Evolutionary conservation across 2,888 invertebrate genomes (phyloP), one percentile per base, ranked within the genome.

Genomic region (Callinectes sapidus): DNA sequence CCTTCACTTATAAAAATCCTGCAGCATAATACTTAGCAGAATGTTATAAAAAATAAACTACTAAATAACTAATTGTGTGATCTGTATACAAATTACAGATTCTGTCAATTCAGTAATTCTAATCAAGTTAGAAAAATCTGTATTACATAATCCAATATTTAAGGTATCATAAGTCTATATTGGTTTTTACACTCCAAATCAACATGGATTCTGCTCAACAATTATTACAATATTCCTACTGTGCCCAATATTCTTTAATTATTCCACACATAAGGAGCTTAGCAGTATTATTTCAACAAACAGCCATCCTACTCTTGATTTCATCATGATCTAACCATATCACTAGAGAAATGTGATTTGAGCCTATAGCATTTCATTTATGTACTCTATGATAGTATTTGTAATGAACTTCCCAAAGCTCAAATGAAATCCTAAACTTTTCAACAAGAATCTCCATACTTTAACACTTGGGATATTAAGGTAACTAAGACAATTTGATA

Each of bases 11-110:
- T 81, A 81, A 81, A 81, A 81, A 35, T 81, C 81, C 81, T 81
- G 81, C 35, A 81, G 14, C 81, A 81, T 81, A 81, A 81, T 35
- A 81, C 35, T 81, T n/a, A 81, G 81, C 81, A 81, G 81, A 35
- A 32, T 35, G 81, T 81, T 81, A 81, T 81, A 81, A 81, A 71
- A 81, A 81, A 81, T 81, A 81, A 81, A 35, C 18, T 13, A 16
- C 81, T 81, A 81, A 35, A n/a, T 3, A 81, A 32, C 81, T 81
- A 81, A 81, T 81, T 81, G 13, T 81, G 35, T 81, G 35, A 81
- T 14, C 32, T 32, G 32, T 81, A 35, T 81, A 35, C 16, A 71
- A 28, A 71, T 71, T 5, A 28, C 18, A 61, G 13, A 6, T 3
- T 71, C 71, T n/a, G 10, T 10, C 71, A 71, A 71, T 71, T 71